Conservation (phyloP, 2,113 vertebrate genomes). For the Pogona vitticeps region DNA sequence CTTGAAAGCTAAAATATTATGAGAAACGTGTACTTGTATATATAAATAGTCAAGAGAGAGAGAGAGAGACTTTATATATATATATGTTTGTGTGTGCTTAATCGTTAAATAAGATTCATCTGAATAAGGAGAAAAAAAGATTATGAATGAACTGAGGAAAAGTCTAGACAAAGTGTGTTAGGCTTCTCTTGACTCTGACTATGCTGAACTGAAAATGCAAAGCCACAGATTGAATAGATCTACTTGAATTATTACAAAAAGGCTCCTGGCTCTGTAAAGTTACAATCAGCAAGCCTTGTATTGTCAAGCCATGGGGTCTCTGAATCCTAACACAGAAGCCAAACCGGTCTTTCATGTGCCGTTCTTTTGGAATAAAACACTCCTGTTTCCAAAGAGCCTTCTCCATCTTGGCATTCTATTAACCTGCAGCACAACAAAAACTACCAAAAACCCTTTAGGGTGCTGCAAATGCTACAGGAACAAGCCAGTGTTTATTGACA, state of each 20-base stretch:
- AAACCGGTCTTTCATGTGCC: neutral
- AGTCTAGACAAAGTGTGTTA: neutral
- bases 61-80: no score
- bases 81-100: neutral
- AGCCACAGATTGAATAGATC: conserved; percentile 62
- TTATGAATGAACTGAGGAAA: neutral
- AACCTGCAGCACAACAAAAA: neutral
- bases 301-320: neutral
- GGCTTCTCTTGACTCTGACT: conserved; percentile 23
- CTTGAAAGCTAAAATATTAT: no score
- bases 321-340: neutral
- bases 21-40: no score
- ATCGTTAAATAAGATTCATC: neutral
- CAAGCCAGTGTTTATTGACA: neutral
- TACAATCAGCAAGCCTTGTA: neutral
- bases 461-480: neutral
- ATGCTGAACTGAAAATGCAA: conserved; percentile 44
- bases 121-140: neutral
- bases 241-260: conserved; percentile 16
- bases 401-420: neutral
- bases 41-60: no score
- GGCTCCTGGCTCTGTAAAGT: neutral
- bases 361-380: neutral
- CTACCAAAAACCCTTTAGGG: neutral
- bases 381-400: neutral